These are phyloP conservation scores for Lepus oiostolus DNA, from an alignment of 2,797 vertebrate genomes.

Conservation along the genomic window DNA sequence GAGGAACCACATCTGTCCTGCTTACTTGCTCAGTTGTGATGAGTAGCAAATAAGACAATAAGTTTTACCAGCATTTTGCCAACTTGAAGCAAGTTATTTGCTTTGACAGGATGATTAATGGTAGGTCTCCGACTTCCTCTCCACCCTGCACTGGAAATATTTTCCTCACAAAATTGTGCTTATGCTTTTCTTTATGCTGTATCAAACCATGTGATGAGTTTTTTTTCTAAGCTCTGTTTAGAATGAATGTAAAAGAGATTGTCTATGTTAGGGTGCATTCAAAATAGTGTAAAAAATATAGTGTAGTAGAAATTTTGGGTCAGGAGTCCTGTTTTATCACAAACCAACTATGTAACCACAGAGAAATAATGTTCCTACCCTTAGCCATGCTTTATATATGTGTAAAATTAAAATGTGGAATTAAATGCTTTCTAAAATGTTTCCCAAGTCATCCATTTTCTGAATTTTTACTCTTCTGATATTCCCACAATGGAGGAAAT, in stretches of 20 bases:
- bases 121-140: background rate
- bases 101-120: background rate
- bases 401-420: background rate
- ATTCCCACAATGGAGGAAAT: background rate
- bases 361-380: background rate
- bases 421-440: slow-evolving; percentile 5
- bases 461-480: slow-evolving; percentile 30
- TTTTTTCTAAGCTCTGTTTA: background rate
- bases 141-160: background rate
- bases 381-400: background rate
- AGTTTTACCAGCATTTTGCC: background rate
- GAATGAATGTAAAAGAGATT: slow-evolving; percentile 22
- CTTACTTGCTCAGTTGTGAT: background rate
- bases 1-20: background rate
- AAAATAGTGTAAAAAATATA: background rate
- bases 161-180: background rate
- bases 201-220: background rate
- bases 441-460: background rate
- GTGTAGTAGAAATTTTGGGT: background rate
- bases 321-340: background rate
- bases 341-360: background rate
- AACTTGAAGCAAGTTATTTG: background rate
- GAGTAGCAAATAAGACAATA: background rate
- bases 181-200: slow-evolving; percentile 38
- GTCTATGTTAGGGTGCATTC: background rate